phyloP scores from a whole-genome alignment of 1,140 invertebrate species.

The Brachionus paranguensis region DNA sequence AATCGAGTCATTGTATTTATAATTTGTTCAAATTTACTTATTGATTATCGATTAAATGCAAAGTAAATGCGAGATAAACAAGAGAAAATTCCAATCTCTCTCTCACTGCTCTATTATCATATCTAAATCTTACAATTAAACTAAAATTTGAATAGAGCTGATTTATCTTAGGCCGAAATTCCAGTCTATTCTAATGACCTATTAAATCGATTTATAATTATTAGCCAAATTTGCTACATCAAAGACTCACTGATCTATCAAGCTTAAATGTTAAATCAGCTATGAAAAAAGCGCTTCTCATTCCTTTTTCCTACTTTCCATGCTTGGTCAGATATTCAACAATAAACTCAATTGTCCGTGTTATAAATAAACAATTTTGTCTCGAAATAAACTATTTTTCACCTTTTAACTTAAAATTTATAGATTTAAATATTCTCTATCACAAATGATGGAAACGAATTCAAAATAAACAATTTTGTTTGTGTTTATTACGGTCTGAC shows the following conservation, averaged over 20 bases:
- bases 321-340: not conserved
- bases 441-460: not conserved
- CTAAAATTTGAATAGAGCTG: not conserved
- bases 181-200: constrained; percentile 5
- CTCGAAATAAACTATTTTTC: not conserved
- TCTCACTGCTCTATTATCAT: not conserved
- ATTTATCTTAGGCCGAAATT: not conserved
- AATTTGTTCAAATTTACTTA: not conserved
- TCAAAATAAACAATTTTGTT: not conserved
- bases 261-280: constrained; percentile 23
- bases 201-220: not conserved
- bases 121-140: constrained; percentile 11
- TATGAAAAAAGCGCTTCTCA: not conserved
- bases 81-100: not conserved
- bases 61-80: not conserved
- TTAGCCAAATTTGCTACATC: not conserved
- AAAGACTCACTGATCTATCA: not conserved
- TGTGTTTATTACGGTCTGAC: not conserved
- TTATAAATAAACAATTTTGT: constrained; percentile 6
- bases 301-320: not conserved
- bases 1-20: not conserved
- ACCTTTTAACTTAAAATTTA: not conserved
- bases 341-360: constrained; percentile 7
- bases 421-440: not conserved
- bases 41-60: constrained; percentile 18